Conservation (phyloP, 2,113 vertebrate genomes). For the Cyprinodon variegatus region DNA sequence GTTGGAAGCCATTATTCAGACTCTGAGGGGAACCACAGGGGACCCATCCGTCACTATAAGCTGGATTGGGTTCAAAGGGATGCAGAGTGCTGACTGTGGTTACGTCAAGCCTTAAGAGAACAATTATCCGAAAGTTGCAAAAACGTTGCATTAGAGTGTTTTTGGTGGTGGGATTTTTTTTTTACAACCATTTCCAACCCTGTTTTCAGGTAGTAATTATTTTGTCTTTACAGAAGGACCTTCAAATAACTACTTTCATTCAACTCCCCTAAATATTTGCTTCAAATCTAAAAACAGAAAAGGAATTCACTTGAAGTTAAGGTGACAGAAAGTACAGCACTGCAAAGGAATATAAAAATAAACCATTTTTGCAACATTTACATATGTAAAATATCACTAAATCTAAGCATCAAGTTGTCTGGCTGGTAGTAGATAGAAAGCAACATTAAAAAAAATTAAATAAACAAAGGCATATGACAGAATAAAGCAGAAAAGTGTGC, state of each 20-base stretch:
- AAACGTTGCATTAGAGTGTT: conserved; percentile 39
- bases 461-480: conserved; percentile 33
- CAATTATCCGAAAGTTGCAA: conserved; percentile 28
- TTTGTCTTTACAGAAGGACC: neutral
- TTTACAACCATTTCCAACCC: conserved; percentile 13
- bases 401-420: conserved; percentile 5
- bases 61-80: conserved; percentile 46
- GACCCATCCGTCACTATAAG: conserved; percentile 54
- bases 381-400: neutral
- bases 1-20: conserved; percentile 53
- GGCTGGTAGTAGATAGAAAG: conserved; percentile 51
- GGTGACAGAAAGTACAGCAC: neutral
- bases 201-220: conserved; percentile 15
- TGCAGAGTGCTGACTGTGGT: conserved; percentile 29
- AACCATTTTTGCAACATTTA: conserved; percentile 16
- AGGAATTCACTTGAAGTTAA: neutral
- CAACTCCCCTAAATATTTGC: neutral
- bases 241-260: conserved; percentile 7
- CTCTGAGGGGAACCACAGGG: conserved; percentile 39
- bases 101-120: conserved; percentile 33
- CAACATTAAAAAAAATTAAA: conserved; percentile 54
- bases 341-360: conserved; percentile 10
- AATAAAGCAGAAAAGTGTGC: conserved; percentile 23
- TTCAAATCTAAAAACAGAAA: neutral
- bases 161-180: conserved; percentile 5